phyloP scores from a whole-genome alignment of 2,113 vertebrate species.

The Antennarius striatus region DNA sequence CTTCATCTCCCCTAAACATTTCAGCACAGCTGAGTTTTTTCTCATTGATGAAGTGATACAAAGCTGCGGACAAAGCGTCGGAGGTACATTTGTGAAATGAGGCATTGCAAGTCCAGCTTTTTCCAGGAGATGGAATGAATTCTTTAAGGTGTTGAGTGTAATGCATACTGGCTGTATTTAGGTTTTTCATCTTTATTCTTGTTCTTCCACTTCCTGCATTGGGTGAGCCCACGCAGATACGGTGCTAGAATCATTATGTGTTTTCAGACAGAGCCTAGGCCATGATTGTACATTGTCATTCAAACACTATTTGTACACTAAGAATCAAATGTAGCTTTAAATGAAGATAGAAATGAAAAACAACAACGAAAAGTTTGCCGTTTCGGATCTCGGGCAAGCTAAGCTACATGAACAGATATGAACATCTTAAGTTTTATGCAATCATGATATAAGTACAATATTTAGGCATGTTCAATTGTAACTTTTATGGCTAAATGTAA shows the following conservation, averaged over 20 bases:
- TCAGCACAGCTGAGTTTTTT: conserved; percentile 34
- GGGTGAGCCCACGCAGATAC: conserved; percentile 40
- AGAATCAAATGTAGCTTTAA: no score
- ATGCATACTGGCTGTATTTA: neutral
- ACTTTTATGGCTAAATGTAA: conserved; percentile 51
- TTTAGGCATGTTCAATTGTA: no score
- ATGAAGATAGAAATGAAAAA: no score
- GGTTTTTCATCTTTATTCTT: neutral
- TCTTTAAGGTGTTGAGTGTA: conserved; percentile 66
- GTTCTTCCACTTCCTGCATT: conserved; percentile 48
- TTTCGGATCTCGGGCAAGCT: no score
- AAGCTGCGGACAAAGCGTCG: conserved; percentile 63
- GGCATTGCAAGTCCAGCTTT: conserved; percentile 73
- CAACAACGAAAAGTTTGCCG: no score
- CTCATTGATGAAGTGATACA: conserved; percentile 66
- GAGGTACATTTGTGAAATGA: conserved; percentile 78
- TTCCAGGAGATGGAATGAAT: conserved; percentile 60
- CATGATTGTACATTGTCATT: neutral
- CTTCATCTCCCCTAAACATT: conserved; percentile 68
- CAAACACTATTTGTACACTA: no score
- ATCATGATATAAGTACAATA: no score
- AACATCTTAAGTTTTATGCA: no score
- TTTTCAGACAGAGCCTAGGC: conserved; percentile 45
- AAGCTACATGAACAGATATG: no score
- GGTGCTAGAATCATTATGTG: conserved; percentile 32